phyloP scores from a whole-genome alignment of 2,888 invertebrate genomes.

The Ctena decussata region DNA sequence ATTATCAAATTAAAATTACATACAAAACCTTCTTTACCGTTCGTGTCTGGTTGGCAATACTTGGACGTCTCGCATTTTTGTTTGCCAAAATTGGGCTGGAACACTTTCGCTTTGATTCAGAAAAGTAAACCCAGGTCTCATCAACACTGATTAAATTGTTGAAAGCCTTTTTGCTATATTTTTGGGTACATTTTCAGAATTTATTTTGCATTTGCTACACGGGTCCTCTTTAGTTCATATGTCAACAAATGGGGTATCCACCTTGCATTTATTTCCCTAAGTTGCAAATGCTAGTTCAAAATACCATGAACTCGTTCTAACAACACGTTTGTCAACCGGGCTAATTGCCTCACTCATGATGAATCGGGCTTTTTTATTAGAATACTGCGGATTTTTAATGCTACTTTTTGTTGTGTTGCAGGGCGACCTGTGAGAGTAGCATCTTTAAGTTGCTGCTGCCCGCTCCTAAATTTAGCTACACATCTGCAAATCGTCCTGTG shows the following conservation, averaged over 20 bases:
- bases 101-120: background rate
- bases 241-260: constrained; percentile 9
- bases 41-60: background rate
- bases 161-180: background rate
- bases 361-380: background rate
- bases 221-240: background rate
- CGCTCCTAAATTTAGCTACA: background rate
- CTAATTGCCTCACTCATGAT: background rate
- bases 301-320: background rate
- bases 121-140: constrained; percentile 7
- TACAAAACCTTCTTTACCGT: background rate
- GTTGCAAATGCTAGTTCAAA: background rate
- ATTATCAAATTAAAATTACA: background rate
- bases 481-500: background rate
- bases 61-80: background rate
- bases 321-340: background rate
- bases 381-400: background rate
- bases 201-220: background rate
- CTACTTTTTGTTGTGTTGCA: background rate
- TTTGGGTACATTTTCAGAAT: background rate
- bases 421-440: background rate
- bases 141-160: background rate
- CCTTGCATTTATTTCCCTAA: background rate
- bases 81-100: background rate
- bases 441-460: background rate